These are phyloP conservation scores for Holothuria glaberrima DNA, from an alignment of 35 echinoderm and acorn worm species.

Conservation along the genomic window DNA sequence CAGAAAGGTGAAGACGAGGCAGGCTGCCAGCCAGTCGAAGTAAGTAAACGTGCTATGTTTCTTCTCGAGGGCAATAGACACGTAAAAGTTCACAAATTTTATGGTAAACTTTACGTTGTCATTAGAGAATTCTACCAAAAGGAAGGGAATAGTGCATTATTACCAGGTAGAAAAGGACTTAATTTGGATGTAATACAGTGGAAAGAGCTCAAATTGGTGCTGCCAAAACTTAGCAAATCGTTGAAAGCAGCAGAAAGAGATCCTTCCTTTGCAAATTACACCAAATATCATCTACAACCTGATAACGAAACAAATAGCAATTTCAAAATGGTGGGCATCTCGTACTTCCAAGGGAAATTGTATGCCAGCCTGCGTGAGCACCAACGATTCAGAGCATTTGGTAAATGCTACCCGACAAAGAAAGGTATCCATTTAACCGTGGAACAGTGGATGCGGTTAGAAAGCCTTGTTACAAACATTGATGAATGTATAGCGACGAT, in stretches of 20 bases:
- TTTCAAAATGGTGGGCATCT: conserved; percentile 18
- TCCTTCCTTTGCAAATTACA: neutral
- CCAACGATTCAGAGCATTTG: conserved; percentile 1
- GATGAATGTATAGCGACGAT: neutral
- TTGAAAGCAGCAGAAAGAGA: neutral
- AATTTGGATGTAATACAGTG: conserved; percentile 8
- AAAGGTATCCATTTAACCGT: conserved; percentile 38
- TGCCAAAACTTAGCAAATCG: neutral
- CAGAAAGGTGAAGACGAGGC: neutral
- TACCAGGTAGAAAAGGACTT: conserved; percentile 1
- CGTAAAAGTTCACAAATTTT: conserved; percentile 3
- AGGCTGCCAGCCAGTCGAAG: neutral
- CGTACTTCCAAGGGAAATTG: neutral
- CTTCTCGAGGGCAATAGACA: neutral
- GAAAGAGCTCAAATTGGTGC: neutral
- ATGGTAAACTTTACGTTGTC: neutral
- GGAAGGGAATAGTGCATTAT: neutral
- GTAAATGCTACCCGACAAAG: conserved; percentile 21
- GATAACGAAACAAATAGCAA: neutral
- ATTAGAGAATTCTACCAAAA: conserved; percentile 31
- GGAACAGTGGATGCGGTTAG: conserved; percentile 10
- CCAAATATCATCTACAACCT: conserved; percentile 3
- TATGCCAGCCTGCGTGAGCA: conserved; percentile 18
- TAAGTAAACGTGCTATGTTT: conserved; percentile 29
- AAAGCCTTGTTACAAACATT: conserved; percentile 27